Evolutionary conservation across 1,140 invertebrate species (phyloP), one percentile per base, ranked within the genome.

Genomic region (Atopsyche davidsoni): DNA sequence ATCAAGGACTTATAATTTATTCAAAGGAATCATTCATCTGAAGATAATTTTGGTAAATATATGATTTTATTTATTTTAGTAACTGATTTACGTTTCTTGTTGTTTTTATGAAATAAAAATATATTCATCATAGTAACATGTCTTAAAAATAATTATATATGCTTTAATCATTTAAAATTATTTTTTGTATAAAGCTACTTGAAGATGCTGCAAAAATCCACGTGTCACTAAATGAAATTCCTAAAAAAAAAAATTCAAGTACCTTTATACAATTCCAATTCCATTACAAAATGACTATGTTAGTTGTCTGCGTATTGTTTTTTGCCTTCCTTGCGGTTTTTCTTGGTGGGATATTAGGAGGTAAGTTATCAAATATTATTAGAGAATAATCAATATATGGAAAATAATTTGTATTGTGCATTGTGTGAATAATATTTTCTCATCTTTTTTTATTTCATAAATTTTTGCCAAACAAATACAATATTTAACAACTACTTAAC

Each of bases 251-350:
- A 13, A 39, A 13, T 17, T 13, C 17, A 2, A 21, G n/a, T 22
- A 16, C 14, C 6, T 36, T 36, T n/a, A 42, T 22, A 42, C n/a
- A n/a, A 3, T 42, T n/a, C 22, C 11, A 23, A 22, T 45, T 28
- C 6, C 39, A 40, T 53, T 49, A 41, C 45, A 61, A 59, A 66
- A 70, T 70, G 65, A 67, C 67, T 69, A 69, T 73, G 66, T 71
- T 72, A 70, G 66, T 67, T 64, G 62, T 70, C 66, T 72, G 66
- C 61, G 61, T 68, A 68, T 70, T 67, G 70, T 62, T 69, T 73
- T 66, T 65, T 65, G 67, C 69, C 64, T 60, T 64, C 66, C 55
- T 36, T 51, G 22, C 51, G 51, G 55, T 22, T 61, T 63, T 57
- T 46, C 53, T 54, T 51, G 62, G 61, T 61, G 51, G 68, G 68